These are phyloP conservation scores for Psittacula echo DNA, from an alignment of 2,797 vertebrate genomes.

Conservation along the genomic window DNA sequence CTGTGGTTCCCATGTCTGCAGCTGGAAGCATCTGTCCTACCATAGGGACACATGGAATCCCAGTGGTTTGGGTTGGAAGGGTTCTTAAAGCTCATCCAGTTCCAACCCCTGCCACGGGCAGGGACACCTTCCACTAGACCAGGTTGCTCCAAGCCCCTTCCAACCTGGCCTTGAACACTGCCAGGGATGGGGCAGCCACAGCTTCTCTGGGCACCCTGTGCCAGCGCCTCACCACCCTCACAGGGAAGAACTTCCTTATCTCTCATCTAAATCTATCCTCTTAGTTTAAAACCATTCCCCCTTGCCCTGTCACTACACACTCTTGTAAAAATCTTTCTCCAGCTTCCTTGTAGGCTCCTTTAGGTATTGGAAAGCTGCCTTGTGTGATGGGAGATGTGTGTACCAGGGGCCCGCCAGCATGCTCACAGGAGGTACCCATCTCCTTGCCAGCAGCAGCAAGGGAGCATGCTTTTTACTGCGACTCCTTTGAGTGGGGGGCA, in stretches of 20 bases:
- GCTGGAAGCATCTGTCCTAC: not conserved
- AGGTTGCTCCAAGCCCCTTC: not conserved
- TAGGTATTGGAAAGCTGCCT: not conserved
- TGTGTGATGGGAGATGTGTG: fast-evolving
- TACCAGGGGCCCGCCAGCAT: fast-evolving
- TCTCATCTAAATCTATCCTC: not conserved
- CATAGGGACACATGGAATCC: not conserved
- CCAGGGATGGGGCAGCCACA: not conserved
- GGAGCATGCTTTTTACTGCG: not conserved
- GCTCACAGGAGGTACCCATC: not conserved
- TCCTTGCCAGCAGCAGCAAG: not conserved
- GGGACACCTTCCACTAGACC: not conserved
- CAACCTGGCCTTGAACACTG: not conserved
- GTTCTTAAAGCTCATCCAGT: not conserved
- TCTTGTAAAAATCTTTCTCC: not conserved
- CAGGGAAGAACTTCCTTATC: not conserved
- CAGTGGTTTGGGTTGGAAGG: not conserved
- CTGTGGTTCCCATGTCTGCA: fast-evolving
- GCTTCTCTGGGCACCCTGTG: not conserved
- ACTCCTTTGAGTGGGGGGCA: not conserved
- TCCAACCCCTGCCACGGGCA: not conserved
- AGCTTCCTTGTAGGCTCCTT: not conserved
- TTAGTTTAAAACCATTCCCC: not conserved
- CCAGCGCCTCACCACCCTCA: not conserved
- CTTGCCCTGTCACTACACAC: not conserved